Conservation (phyloP, 2,797 vertebrate genomes). For the Hydrolagus colliei region DNA sequence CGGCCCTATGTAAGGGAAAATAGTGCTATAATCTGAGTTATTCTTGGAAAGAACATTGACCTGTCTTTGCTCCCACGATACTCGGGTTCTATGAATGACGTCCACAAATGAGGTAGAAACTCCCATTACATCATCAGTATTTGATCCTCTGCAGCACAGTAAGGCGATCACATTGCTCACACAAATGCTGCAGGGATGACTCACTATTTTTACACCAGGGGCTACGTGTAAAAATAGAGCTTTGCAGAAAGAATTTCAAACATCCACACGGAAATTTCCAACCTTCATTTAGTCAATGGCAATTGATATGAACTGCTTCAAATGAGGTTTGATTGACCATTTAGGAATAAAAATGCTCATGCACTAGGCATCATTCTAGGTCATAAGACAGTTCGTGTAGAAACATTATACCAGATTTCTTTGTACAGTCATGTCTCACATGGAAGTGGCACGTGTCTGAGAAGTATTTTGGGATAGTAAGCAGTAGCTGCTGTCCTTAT, state of each 20-base stretch:
- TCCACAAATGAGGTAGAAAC: slow-evolving; percentile 54
- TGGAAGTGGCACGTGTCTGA: slow-evolving; percentile 36
- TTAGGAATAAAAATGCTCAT: slow-evolving; percentile 29
- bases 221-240: no score
- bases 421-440: slow-evolving; percentile 33
- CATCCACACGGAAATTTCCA: slow-evolving; percentile 3
- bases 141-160: slow-evolving; percentile 35
- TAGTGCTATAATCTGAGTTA: slow-evolving; percentile 68
- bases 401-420: slow-evolving; percentile 36
- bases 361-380: slow-evolving; percentile 35
- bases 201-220: slow-evolving; percentile 45
- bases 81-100: slow-evolving; percentile 51
- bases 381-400: slow-evolving; percentile 39
- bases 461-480: slow-evolving; percentile 42
- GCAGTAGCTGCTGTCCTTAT: slow-evolving; percentile 31
- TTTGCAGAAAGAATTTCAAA: not conserved
- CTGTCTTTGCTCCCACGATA: slow-evolving; percentile 53
- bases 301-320: slow-evolving; percentile 38
- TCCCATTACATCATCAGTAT: slow-evolving; percentile 56
- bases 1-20: slow-evolving; percentile 68
- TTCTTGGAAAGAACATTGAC: slow-evolving; percentile 68
- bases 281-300: slow-evolving; percentile 37
- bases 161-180: slow-evolving; percentile 38
- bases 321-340: slow-evolving; percentile 5
- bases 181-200: slow-evolving; percentile 46